A percentile compares a stretch with the other conserved stretches of the same genome.
phyloP scores from a whole-genome alignment of 2,888 invertebrate genomes.

The Standfussiana lucernea region DNA sequence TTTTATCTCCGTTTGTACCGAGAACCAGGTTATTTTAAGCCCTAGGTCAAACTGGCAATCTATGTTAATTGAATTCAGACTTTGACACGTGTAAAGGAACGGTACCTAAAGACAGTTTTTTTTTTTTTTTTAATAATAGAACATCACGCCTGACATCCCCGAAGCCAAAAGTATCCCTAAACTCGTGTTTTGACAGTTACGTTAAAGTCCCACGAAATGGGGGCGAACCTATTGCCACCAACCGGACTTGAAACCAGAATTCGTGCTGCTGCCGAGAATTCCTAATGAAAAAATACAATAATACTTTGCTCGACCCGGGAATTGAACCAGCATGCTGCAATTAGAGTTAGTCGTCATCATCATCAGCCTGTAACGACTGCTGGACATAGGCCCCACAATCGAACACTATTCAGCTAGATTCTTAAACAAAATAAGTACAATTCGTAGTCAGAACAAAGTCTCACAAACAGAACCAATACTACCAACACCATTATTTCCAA shows the following conservation, averaged over 20 bases:
- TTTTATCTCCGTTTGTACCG: conserved; percentile 11
- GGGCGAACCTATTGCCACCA: background rate
- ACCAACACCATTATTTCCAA: background rate
- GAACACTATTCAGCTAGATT: no score
- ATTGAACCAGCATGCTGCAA: background rate
- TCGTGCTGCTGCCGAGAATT: background rate
- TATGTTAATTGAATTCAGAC: conserved; percentile 14
- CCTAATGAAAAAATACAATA: background rate
- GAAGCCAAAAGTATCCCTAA: background rate
- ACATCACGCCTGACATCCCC: background rate
- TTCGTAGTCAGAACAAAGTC: background rate
- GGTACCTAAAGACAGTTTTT: background rate
- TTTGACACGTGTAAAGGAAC: background rate
- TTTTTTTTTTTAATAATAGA: background rate
- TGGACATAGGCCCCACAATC: background rate
- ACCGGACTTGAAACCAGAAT: background rate
- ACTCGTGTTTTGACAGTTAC: background rate
- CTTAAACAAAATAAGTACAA: no score
- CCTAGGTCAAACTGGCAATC: background rate
- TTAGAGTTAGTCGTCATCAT: background rate
- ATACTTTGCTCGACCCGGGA: background rate
- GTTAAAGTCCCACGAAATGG: background rate
- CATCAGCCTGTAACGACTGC: background rate
- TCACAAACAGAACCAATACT: background rate
- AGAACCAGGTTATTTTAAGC: conserved; percentile 29